Base-by-base conservation (phyloP, 2,888 invertebrate genomes). In the Acanthococcus lagerstroemiae region DNA sequence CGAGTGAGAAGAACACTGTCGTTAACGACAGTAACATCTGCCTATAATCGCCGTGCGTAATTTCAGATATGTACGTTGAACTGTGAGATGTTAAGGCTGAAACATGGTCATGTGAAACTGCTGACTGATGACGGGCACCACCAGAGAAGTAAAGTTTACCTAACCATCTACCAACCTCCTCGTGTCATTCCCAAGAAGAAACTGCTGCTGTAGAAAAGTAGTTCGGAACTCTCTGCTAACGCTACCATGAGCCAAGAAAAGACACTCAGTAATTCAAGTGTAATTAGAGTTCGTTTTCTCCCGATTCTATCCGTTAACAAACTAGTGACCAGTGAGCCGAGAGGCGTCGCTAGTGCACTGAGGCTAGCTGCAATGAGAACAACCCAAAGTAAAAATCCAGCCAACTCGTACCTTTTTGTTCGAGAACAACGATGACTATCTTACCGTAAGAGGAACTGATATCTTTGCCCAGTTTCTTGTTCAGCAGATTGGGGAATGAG, bases 51-150 rank as follows among this genome's bases (percentile, higher is more conserved):
- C 54, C 44, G 50, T 63, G 9, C 12, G 63, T 30, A 15, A 63
- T 52, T 54, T 63, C 63, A 15, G 63, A 50, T 37, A 63, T 52
- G 54, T 54, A 63, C 22, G 54, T 30, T 24, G 63, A 22, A 24
- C 63, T 54, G 1, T 48, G 15, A 1, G 63, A 48, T 1, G 63
- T 63, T 25, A 63, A 22, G 9, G 63, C 63, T 63, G 54, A n/a
- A 52, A 54, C 9, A n/a, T 12, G n/a, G 27, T 54, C 37, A 56
- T n/a, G n/a, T n/a, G n/a, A n/a, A n/a, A n/a, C n/a, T n/a, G n/a
- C n/a, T n/a, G n/a, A n/a, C n/a, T n/a, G n/a, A n/a, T n/a, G n/a
- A n/a, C n/a, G n/a, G n/a, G n/a, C n/a, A n/a, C n/a, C n/a, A n/a
- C n/a, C n/a, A n/a, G n/a, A n/a, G n/a, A n/a, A n/a, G n/a, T n/a